Conservation (phyloP, 2,888 invertebrate species). For the Phrixothrix hirtus region DNA sequence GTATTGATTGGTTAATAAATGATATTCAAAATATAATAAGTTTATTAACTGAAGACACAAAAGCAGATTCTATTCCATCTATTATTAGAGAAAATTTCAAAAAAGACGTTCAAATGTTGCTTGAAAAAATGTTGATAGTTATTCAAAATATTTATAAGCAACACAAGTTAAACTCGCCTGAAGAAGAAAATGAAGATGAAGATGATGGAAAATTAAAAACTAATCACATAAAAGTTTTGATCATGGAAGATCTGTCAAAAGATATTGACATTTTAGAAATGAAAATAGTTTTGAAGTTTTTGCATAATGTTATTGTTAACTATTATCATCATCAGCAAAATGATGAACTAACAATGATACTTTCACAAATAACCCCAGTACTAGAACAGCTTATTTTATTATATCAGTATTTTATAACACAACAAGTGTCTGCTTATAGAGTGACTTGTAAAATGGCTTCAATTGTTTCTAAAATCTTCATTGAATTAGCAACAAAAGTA, state of each 20-base stretch:
- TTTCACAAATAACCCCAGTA: conserved; percentile 62
- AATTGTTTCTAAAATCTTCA: conserved; percentile 80
- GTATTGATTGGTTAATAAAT: conserved; percentile 38
- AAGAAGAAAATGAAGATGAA: conserved; percentile 47
- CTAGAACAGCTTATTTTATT: conserved; percentile 77
- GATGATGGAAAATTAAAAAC: conserved; percentile 62
- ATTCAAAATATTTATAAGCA: conserved; percentile 66
- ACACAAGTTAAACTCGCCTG: conserved; percentile 52
- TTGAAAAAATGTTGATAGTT: conserved; percentile 56
- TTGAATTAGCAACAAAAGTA: conserved; percentile 76
- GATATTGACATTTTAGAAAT: conserved; percentile 67
- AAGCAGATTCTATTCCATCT: conserved; percentile 6
- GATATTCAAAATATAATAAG: conserved; percentile 20
- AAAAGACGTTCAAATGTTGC: conserved; percentile 26
- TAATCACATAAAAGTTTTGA: conserved; percentile 68
- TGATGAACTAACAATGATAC: conserved; percentile 13
- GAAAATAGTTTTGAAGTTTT: conserved; percentile 47
- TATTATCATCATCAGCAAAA: conserved; percentile 14
- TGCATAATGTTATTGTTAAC: conserved; percentile 51
- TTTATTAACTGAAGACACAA: background rate
- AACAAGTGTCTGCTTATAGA: conserved; percentile 77
- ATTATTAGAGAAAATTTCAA: conserved; percentile 7
- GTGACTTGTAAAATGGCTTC: conserved; percentile 82
- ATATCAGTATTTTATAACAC: conserved; percentile 77
- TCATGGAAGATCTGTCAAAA: conserved; percentile 64